Evolutionary conservation across 2,888 invertebrate genomes (phyloP), one percentile per base, ranked within the genome.

Genomic region (Harpagoxenus sublaevis): DNA sequence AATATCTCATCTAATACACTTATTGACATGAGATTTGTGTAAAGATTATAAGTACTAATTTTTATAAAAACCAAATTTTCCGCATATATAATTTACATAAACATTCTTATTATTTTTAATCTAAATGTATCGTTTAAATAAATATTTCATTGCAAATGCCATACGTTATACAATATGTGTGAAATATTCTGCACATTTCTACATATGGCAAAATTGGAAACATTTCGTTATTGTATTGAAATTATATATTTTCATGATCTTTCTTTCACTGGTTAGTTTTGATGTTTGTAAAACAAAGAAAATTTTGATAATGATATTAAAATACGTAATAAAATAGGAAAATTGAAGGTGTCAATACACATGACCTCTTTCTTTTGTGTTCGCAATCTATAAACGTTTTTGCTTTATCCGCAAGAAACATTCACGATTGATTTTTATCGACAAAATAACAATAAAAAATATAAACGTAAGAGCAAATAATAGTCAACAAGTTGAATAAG

Each of bases 291-390:
- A 66, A 45, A 60, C 18, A 66, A 62, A 74, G 48, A 35, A n/a
- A 23, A 28, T 23, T 18, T 31, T 53, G 55, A n/a, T 23, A 28
- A 48, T 23, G 23, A 23, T 73, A 81, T 78, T 57, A 70, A 62
- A 83, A 66, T 48, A 57, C 23, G 1, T 31, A 48, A 51, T 4
- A 6, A 45, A 53, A 28, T 39, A n/a, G 39, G 15, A 48, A 60
- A 66, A 57, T 28, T 12, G 4, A 73, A 65, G 35, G 51, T 23
- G 42, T 83, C 73, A 62, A 83, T 60, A 35, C 6, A 0, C 23
- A 78, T 31, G 5, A 15, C 12, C 15, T 66, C 15, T 42, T 12
- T 63, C 48, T 55, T 18, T 70, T 70, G 18, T 66, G 4, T 12
- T 35, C 12, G n/a, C 8, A 0, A 60, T 45, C 23, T 6, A 31